Percentiles rank a stretch among this genome's conserved stretches.
Conservation (phyloP, 2,888 invertebrate genomes). For the Xestia sexstrigata region DNA sequence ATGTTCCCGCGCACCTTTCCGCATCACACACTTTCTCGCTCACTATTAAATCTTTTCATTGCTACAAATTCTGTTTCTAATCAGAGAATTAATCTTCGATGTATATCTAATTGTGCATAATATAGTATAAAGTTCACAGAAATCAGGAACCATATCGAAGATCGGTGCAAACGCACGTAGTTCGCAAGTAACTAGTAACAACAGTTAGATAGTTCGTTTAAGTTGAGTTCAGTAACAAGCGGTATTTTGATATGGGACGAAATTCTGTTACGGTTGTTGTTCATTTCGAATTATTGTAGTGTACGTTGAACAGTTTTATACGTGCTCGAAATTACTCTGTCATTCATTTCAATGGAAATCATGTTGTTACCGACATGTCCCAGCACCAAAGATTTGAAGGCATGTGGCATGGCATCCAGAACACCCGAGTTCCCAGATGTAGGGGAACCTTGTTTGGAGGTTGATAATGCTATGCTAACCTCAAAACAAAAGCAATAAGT, state of each 20-base stretch:
- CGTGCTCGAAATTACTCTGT: neutral
- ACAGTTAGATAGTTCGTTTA: constrained; percentile 7
- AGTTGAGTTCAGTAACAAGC: constrained; percentile 30
- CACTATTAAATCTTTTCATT: neutral
- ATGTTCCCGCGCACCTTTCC: no score
- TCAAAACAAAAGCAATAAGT: no score
- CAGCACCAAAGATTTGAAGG: neutral
- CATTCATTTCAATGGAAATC: neutral
- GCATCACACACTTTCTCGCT: no score
- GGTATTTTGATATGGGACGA: constrained; percentile 9
- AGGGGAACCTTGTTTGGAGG: neutral
- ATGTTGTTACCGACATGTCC: neutral
- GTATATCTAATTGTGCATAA: neutral
- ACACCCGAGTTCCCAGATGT: neutral
- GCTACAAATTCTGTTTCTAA: neutral
- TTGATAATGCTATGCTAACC: neutral
- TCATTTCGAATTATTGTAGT: neutral
- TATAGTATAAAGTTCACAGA: neutral
- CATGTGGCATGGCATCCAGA: neutral
- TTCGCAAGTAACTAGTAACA: constrained; percentile 29
- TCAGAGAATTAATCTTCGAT: neutral
- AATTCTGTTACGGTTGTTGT: constrained; percentile 2
- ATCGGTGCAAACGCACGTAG: constrained; percentile 42
- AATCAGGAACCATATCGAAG: constrained; percentile 14
- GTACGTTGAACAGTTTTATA: constrained; percentile 1